Evolutionary conservation across 2,113 vertebrate genomes (phyloP).

Genomic region (Ailurus styani): DNA sequence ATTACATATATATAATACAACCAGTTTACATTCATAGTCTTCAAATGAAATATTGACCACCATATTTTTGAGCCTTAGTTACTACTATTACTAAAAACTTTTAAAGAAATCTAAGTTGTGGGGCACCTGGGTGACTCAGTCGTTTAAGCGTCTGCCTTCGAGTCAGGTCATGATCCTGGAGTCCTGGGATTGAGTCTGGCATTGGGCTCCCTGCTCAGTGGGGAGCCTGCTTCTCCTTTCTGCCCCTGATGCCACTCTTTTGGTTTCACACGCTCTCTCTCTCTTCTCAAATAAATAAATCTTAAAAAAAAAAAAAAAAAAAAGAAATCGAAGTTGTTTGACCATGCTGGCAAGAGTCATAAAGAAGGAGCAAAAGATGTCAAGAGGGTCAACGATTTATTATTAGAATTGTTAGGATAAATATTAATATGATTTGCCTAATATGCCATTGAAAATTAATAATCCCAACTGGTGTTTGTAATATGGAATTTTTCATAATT

Average conservation of each 20-base stretch:
- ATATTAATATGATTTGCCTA: not conserved
- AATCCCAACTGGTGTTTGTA: not conserved
- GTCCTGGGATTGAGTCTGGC: no score
- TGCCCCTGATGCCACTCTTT: no score
- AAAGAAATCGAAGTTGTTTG: not conserved
- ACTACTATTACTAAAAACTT: not conserved
- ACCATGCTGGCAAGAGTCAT: not conserved
- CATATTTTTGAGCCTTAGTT: not conserved
- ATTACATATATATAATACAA: not conserved
- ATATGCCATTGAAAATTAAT: not conserved
- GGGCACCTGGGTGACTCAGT: no score
- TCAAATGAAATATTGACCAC: not conserved
- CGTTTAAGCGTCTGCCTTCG: no score
- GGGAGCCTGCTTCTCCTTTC: no score
- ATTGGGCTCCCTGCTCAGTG: no score
- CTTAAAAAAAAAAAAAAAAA: not conserved
- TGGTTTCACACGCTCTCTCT: no score
- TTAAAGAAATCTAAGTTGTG: not conserved
- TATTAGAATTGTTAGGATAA: not conserved
- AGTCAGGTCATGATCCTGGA: no score
- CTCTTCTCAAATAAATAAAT: no score
- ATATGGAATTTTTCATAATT: not conserved
- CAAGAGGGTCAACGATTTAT: not conserved
- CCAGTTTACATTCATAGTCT: not conserved
- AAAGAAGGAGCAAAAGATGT: not conserved